Conservation (phyloP, 2,113 vertebrate species). For the Malurus elegans region DNA sequence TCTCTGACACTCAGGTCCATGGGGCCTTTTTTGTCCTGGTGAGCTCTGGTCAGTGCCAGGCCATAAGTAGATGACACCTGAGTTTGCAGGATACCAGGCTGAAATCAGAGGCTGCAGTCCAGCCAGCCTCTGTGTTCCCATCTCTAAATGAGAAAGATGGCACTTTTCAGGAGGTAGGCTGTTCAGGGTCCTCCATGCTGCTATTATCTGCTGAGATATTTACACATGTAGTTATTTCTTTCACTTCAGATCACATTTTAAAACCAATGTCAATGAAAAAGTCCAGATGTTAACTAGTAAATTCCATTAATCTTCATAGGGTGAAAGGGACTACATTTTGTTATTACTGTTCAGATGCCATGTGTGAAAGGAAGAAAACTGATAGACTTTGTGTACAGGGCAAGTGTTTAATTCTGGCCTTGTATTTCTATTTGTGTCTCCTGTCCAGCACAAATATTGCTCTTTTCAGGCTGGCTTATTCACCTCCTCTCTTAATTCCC, state of each 20-base stretch:
- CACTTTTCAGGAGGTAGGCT: not conserved
- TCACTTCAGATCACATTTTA: not conserved
- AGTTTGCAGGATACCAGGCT: not conserved
- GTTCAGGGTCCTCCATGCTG: not conserved
- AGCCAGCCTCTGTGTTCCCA: not conserved
- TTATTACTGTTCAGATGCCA: not conserved
- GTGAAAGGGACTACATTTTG: not conserved
- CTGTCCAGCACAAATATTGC: conserved; percentile 39
- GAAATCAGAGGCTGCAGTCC: not conserved
- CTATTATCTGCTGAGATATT: not conserved
- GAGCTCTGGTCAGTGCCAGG: not conserved
- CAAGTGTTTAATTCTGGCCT: not conserved
- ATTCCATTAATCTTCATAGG: not conserved
- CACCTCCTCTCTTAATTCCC: not conserved
- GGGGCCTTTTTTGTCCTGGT: not conserved
- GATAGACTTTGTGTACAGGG: not conserved
- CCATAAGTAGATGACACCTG: not conserved
- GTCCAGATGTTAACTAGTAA: not conserved
- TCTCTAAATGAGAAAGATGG: not conserved
- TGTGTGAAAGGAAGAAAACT: not conserved
- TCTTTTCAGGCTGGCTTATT: not conserved
- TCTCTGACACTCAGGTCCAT: not conserved
- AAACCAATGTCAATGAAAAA: not conserved
- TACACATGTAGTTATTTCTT: not conserved
- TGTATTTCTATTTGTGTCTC: not conserved